Percentiles rank a stretch among this genome's conserved stretches.
phyloP scores from a whole-genome alignment of 2,113 vertebrate species.

The Scatophagus argus region DNA sequence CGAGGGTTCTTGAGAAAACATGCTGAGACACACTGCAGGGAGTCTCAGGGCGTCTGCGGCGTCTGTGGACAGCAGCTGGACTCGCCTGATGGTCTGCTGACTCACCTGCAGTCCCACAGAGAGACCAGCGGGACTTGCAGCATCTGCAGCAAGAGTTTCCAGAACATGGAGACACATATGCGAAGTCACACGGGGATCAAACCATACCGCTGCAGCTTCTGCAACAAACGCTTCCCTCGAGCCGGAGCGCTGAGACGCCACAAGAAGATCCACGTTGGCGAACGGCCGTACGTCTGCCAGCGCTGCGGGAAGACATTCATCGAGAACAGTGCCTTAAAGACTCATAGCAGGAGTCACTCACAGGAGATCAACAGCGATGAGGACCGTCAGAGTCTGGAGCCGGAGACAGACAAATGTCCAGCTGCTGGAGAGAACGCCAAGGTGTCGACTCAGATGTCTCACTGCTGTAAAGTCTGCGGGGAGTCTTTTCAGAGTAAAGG shows the following conservation, averaged over 20 bases:
- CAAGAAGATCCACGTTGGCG: constrained; percentile 55
- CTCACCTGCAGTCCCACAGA: constrained; percentile 56
- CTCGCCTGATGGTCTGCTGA: constrained; percentile 27
- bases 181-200: constrained; percentile 65
- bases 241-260: constrained; percentile 75
- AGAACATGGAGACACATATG: constrained; percentile 65
- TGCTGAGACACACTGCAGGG: constrained; percentile 42
- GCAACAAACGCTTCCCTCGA: constrained; percentile 60
- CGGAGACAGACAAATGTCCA: not conserved
- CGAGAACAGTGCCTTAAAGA: constrained; percentile 35
- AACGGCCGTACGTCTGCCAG: constrained; percentile 16
- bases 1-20: constrained; percentile 63
- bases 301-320: constrained; percentile 46
- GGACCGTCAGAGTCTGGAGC: not conserved
- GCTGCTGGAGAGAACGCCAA: not conserved
- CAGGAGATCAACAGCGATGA: not conserved
- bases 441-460: not conserved
- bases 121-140: constrained; percentile 60
- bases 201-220: constrained; percentile 56
- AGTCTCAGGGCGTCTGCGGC: constrained; percentile 32
- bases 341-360: constrained; percentile 32
- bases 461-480: constrained; percentile 48
- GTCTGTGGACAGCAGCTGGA: constrained; percentile 50
- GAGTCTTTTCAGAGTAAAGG: constrained; percentile 46
- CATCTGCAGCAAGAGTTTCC: constrained; percentile 64